Evolutionary conservation across 2,113 vertebrate genomes (phyloP), one percentile per base, ranked within the genome.

Genomic region (Dromiciops gliroides): DNA sequence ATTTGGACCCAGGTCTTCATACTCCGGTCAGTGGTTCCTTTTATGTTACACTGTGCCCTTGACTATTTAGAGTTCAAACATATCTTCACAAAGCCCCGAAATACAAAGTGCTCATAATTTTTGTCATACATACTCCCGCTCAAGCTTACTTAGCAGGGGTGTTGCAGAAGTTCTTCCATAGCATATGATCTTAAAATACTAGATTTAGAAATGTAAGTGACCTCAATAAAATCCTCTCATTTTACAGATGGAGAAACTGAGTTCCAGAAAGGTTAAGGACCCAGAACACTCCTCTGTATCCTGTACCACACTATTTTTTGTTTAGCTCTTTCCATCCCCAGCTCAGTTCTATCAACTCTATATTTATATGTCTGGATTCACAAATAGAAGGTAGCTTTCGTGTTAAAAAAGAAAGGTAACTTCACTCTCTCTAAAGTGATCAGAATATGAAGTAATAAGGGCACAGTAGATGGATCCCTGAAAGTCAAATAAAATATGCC

Each of bases 301-400:
- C n/a, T n/a, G 37, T n/a, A 75, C 8, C 3, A 14, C 14, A 75
- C 16, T 22, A 75, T 19, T 75, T 75, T 95, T 83, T 90, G 7
- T 56, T 95, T 60, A 10, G 5, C 89, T 3, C 25, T 90, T 90
- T 90, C 2, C 23, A 8, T 3, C 16, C 7, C 91, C 16, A 31
- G 50, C 3, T 31, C 23, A 83, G n/a, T n/a, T 50, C 19, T 1
- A 31, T n/a, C 51, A 92, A 16, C 56, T n/a, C 48, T 89, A 22
- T 91, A 91, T 92, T 48, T 90, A 8, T 23, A 22, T 92, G 28
- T 28, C n/a, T 67, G 48, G 92, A 94, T 90, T 92, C 95, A 92
- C 24, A 49, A 47, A 37, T 26, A 53, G 44, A 8, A 90, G 19
- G 37, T 0, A 91, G 37, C 6, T 75, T 4, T 1, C 67, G 52